These are phyloP conservation scores for Actenoides lindsayi DNA, from an alignment of 2,113 vertebrate genomes.

Conservation along the genomic window DNA sequence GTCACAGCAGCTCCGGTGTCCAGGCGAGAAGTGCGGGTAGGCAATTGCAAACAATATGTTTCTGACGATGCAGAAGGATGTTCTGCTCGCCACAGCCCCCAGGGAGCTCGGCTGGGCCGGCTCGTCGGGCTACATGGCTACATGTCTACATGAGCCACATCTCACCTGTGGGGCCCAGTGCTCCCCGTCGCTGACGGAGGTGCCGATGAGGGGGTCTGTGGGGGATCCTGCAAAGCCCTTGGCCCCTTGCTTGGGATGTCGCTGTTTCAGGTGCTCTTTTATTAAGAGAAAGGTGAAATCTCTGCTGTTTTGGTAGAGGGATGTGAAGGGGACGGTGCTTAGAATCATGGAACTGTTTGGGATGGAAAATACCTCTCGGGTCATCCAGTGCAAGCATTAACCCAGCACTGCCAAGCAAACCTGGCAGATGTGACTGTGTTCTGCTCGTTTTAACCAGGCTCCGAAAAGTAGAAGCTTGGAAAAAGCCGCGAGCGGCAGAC, in stretches of 20 bases:
- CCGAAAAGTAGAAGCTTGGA: no score
- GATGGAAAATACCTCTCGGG: neutral
- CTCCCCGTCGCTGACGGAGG: rapidly evolving
- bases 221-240: neutral
- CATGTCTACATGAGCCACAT: neutral
- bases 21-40: neutral
- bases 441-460: neutral
- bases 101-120: neutral
- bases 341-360: neutral
- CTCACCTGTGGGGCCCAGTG: neutral
- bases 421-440: rapidly evolving
- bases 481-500: neutral
- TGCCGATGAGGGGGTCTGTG: neutral
- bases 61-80: conserved; percentile 22
- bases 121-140: neutral
- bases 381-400: neutral
- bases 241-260: neutral
- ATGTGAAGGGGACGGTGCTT: neutral
- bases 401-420: neutral
- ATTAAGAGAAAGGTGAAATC: neutral
- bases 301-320: neutral
- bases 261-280: neutral
- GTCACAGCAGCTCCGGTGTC: neutral
- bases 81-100: conserved; percentile 28
- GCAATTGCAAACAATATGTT: conserved; percentile 22